These are phyloP conservation scores for Bryconaethiops microstoma DNA, from an alignment of 2,797 vertebrate genomes.

Conservation along the genomic window DNA sequence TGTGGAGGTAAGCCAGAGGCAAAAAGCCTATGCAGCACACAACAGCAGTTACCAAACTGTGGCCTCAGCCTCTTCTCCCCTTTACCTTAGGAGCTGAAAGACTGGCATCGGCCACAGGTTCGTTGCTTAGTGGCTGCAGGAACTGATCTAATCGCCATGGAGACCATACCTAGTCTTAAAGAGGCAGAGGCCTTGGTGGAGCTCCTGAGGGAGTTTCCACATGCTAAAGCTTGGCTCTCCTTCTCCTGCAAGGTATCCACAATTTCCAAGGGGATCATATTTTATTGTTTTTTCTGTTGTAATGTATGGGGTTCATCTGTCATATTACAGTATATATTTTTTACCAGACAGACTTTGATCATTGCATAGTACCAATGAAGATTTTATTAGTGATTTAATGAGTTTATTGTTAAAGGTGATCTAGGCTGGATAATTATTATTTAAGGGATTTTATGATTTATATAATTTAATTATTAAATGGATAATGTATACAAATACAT, in stretches of 20 bases:
- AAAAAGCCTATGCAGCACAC: background rate
- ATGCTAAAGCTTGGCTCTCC: constrained; percentile 78
- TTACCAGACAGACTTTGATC: no score
- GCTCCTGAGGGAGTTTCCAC: constrained; percentile 81
- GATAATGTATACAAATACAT: no score
- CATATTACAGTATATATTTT: background rate
- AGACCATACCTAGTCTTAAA: constrained; percentile 83
- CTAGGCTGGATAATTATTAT: no score
- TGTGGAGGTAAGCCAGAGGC: constrained; percentile 69
- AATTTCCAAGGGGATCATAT: background rate
- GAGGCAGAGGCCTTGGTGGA: constrained; percentile 79
- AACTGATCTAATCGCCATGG: constrained; percentile 81
- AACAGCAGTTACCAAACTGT: background rate
- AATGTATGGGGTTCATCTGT: background rate
- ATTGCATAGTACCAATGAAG: no score
- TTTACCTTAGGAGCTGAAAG: constrained; percentile 74
- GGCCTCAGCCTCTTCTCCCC: constrained; percentile 20
- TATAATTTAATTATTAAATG: no score
- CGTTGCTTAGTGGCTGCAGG: constrained; percentile 75
- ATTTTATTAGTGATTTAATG: no score
- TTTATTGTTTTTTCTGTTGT: background rate
- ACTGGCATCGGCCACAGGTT: constrained; percentile 80
- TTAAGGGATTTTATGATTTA: no score
- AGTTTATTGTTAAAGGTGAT: no score
- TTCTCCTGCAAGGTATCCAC: constrained; percentile 81